Percentiles rank a stretch among this genome's conserved stretches.
Evolutionary conservation across 2,113 vertebrate species (phyloP).

Genomic region (Polyodon spathula): DNA sequence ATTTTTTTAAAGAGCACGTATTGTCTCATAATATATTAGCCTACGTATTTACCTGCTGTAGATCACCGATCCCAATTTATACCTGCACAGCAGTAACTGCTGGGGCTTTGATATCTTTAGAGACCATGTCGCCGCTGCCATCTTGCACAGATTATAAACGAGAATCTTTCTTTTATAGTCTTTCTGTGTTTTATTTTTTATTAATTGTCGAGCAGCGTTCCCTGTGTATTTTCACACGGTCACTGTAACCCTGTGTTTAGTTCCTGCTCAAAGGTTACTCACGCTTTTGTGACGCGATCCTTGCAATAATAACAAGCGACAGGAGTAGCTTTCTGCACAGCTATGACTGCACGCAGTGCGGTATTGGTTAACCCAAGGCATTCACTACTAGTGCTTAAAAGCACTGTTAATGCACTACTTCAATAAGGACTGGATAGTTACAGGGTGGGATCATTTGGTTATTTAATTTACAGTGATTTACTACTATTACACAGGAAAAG

Average conservation of each 20-base stretch:
- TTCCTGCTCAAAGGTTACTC: slow-evolving; percentile 7
- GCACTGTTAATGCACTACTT: too few relatives aligned
- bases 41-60: slow-evolving; percentile 29
- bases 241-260: not conserved
- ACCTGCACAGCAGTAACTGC: slow-evolving; percentile 12
- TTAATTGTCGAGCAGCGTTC: not conserved
- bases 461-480: too few relatives aligned
- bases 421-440: too few relatives aligned
- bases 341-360: too few relatives aligned
- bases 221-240: not conserved
- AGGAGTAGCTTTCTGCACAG: too few relatives aligned
- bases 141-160: slow-evolving; percentile 5
- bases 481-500: too few relatives aligned
- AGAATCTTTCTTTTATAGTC: too few relatives aligned
- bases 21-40: too few relatives aligned
- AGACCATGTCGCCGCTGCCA: slow-evolving; percentile 35
- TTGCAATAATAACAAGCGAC: not conserved
- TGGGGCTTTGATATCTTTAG: slow-evolving; percentile 16
- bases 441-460: too few relatives aligned
- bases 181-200: not conserved
- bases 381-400: too few relatives aligned
- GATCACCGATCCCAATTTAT: slow-evolving; percentile 10
- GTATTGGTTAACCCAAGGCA: too few relatives aligned
- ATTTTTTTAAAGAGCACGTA: too few relatives aligned
- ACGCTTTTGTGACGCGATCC: slow-evolving; percentile 1